Conservation (phyloP, 1,140 invertebrate species). For the Varroa destructor region DNA sequence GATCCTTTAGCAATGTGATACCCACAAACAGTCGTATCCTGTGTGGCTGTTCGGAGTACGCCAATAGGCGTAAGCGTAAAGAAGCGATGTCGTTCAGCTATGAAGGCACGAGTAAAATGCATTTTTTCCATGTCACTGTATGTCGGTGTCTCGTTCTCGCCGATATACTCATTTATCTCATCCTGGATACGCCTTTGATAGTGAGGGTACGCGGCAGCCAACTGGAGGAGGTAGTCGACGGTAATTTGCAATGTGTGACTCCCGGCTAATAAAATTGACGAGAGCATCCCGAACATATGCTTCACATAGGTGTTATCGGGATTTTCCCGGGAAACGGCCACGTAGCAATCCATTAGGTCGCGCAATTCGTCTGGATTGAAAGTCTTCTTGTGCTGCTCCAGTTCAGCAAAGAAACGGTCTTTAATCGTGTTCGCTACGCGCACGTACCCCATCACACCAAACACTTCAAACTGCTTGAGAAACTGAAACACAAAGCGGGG, state of each 20-base stretch:
- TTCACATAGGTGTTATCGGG: constrained; percentile 11
- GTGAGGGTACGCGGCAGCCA: constrained; percentile 27
- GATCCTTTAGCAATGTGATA: constrained; percentile 29
- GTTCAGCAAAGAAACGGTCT: neutral
- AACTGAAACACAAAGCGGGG: constrained; percentile 23
- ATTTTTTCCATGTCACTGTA: constrained; percentile 30
- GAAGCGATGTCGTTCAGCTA: constrained; percentile 25
- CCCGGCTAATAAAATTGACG: constrained; percentile 7
- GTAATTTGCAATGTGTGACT: constrained; percentile 23
- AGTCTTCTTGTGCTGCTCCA: constrained; percentile 7
- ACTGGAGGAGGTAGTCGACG: constrained; percentile 14
- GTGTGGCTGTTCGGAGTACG: constrained; percentile 19
- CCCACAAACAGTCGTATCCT: constrained; percentile 20
- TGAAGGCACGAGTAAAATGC: constrained; percentile 29
- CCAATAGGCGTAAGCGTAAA: constrained; percentile 25
- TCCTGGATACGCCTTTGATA: constrained; percentile 25
- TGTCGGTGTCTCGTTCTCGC: constrained; percentile 27
- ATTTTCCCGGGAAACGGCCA: neutral
- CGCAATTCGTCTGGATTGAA: constrained; percentile 10
- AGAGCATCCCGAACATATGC: constrained; percentile 24
- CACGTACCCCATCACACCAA: constrained; percentile 10
- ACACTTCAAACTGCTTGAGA: constrained; percentile 21
- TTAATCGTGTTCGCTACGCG: constrained; percentile 1
- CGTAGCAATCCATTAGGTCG: constrained; percentile 32
- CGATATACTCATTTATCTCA: constrained; percentile 30